Conservation (phyloP, 2,888 invertebrate genomes). For the Drosophila demipolita region DNA sequence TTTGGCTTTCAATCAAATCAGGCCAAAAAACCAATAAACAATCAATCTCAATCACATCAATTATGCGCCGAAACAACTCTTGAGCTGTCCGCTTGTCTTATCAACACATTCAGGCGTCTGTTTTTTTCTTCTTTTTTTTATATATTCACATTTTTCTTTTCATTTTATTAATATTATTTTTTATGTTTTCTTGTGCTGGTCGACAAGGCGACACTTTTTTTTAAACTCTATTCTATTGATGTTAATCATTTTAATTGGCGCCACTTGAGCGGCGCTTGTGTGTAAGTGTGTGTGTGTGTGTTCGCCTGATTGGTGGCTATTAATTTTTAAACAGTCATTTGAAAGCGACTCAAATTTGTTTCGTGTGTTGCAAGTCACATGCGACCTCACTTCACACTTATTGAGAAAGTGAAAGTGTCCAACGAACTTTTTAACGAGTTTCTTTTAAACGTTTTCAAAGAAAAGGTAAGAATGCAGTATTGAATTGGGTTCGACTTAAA, state of each 20-base stretch:
- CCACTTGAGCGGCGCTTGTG: constrained; percentile 64
- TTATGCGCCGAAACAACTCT: constrained; percentile 73
- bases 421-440: constrained; percentile 59
- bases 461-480: background rate
- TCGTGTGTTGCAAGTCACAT: constrained; percentile 60
- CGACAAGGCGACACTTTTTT: constrained; percentile 54
- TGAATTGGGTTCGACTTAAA: background rate
- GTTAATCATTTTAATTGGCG: constrained; percentile 80
- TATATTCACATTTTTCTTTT: constrained; percentile 26
- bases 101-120: constrained; percentile 32
- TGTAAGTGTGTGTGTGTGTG: constrained; percentile 8
- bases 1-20: constrained; percentile 55
- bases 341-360: constrained; percentile 78
- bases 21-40: constrained; percentile 66
- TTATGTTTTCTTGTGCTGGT: constrained; percentile 24
- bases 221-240: constrained; percentile 61
- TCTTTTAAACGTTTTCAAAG: background rate
- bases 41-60: constrained; percentile 81
- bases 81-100: constrained; percentile 64
- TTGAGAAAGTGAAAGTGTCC: constrained; percentile 66
- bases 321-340: constrained; percentile 70
- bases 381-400: constrained; percentile 35
- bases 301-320: constrained; percentile 58
- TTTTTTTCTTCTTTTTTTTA: constrained; percentile 19
- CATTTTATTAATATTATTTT: constrained; percentile 4